These are phyloP conservation scores for Montipora capitata DNA, from an alignment of 92 coral and sea anemone genomes.

Conservation along the genomic window DNA sequence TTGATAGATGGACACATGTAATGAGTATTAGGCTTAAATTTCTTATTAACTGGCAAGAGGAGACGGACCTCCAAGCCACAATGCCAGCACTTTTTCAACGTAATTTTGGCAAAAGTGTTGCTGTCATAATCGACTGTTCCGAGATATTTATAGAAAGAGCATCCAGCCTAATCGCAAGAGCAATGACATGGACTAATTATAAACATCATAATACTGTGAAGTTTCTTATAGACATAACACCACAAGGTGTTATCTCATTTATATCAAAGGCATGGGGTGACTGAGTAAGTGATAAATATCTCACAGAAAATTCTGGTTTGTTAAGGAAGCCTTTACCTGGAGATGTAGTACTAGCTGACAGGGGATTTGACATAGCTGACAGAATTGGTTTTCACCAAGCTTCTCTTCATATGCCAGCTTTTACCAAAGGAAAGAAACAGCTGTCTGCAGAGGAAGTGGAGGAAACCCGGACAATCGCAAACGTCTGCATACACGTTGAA, in stretches of 20 bases:
- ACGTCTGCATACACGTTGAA: constrained; percentile 68
- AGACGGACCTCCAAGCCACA: too few relatives aligned
- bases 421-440: constrained; percentile 67
- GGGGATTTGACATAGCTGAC: constrained; percentile 70
- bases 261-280: constrained; percentile 69
- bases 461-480: constrained; percentile 57
- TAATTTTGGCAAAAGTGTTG: not conserved
- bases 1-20: too few relatives aligned
- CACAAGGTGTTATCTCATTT: constrained; percentile 62
- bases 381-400: constrained; percentile 70
- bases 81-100: constrained; percentile 35
- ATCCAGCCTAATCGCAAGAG: constrained; percentile 46
- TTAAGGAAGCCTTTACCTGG: constrained; percentile 60
- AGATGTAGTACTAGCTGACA: constrained; percentile 66
- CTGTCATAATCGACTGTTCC: constrained; percentile 54
- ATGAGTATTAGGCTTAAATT: too few relatives aligned
- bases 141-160: constrained; percentile 62
- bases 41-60: too few relatives aligned
- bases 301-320: constrained; percentile 58
- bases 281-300: constrained; percentile 57
- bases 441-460: constrained; percentile 51
- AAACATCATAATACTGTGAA: constrained; percentile 41
- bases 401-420: constrained; percentile 62
- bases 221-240: constrained; percentile 67
- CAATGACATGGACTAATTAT: too few relatives aligned